Evolutionary conservation across 2,113 vertebrate species (phyloP).

Genomic region (Emydura subglobosa): DNA sequence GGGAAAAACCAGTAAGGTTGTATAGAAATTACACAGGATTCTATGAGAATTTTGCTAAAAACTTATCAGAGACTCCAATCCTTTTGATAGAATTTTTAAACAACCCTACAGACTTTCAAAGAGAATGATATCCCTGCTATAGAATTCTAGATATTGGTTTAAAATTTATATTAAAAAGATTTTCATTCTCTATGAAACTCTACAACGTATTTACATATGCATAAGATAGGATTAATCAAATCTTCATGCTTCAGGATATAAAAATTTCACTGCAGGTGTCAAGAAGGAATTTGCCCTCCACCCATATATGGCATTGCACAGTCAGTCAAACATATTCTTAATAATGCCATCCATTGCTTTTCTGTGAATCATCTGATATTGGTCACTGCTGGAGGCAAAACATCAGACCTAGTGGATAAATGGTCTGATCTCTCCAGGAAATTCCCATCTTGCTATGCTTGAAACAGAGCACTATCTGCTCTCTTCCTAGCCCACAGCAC

Average conservation of each 20-base stretch:
- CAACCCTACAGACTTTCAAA: neutral
- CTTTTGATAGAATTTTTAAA: neutral
- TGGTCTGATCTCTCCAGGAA: neutral
- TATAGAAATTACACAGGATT: neutral
- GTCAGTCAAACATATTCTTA: slow-evolving; percentile 55
- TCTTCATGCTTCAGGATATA: slow-evolving; percentile 39
- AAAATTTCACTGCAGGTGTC: slow-evolving; percentile 56
- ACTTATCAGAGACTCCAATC: neutral
- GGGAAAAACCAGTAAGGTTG: neutral
- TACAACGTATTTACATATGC: slow-evolving; percentile 27
- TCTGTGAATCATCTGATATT: slow-evolving; percentile 33
- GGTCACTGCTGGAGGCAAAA: slow-evolving; percentile 57
- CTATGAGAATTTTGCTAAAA: neutral
- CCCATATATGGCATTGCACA: neutral
- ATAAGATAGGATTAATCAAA: slow-evolving; percentile 61
- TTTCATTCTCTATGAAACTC: slow-evolving; percentile 22
- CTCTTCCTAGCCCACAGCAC: neutral
- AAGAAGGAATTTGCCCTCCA: slow-evolving; percentile 46
- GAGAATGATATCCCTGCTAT: neutral
- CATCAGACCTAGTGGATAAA: neutral
- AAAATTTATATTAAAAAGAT: neutral
- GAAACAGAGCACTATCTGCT: neutral
- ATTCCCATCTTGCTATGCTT: neutral
- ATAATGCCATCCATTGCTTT: slow-evolving; percentile 46
- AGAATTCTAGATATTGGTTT: neutral